These are phyloP conservation scores for Podarcis raffonei DNA, from an alignment of 2,113 vertebrate species.

Conservation along the genomic window DNA sequence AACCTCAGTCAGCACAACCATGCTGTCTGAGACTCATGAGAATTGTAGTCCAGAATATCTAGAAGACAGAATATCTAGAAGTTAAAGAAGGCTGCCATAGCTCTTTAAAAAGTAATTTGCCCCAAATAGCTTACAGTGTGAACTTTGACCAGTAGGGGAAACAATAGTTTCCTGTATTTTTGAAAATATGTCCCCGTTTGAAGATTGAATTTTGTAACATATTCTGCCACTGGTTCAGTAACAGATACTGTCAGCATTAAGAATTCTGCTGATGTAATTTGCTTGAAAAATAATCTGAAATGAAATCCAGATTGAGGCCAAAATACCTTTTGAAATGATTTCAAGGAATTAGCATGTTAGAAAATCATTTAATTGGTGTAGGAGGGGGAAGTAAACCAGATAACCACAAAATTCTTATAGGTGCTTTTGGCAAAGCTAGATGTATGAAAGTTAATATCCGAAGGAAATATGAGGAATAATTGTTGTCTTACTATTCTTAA, in stretches of 20 bases:
- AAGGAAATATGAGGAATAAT: neutral
- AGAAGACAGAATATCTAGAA: too few species aligned
- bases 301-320: neutral
- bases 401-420: neutral
- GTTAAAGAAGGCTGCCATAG: neutral
- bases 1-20: too few species aligned
- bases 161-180: neutral
- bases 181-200: too few species aligned
- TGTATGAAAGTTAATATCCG: neutral
- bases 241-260: neutral
- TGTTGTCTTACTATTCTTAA: neutral
- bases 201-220: neutral
- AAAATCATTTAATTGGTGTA: neutral
- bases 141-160: neutral
- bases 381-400: neutral
- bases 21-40: too few species aligned
- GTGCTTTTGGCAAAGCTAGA: neutral
- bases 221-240: neutral
- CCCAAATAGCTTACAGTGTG: neutral
- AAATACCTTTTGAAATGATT: neutral
- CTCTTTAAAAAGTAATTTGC: neutral
- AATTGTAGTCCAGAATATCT: too few species aligned
- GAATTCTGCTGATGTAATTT: neutral
- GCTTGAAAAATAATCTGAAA: neutral
- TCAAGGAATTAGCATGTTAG: neutral